Conservation (phyloP, 2,888 invertebrate genomes). For the Lasioglossum marginatum region DNA sequence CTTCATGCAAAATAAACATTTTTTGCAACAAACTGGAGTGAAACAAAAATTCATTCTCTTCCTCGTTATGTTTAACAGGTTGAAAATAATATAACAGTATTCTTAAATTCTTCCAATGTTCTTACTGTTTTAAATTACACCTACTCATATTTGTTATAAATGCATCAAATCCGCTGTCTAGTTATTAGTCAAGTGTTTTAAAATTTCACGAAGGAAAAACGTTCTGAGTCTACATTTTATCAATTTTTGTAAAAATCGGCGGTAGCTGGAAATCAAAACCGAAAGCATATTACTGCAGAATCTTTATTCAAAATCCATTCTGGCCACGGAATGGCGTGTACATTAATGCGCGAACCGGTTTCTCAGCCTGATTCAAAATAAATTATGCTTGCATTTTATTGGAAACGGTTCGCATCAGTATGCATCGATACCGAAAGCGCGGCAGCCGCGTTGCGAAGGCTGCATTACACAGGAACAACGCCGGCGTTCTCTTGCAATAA, state of each 20-base stretch:
- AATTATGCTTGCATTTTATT: neutral
- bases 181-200: neutral
- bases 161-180: too few species aligned
- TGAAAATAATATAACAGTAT: too few species aligned
- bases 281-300: neutral
- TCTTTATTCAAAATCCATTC: neutral
- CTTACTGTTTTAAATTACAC: too few species aligned
- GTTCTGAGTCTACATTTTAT: neutral
- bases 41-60: too few species aligned
- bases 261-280: neutral
- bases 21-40: too few species aligned
- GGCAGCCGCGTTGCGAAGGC: neutral
- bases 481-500: neutral
- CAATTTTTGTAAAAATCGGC: neutral
- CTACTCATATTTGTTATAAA: too few species aligned
- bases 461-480: neutral
- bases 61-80: too few species aligned
- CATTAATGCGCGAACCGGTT: neutral
- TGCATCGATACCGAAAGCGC: neutral
- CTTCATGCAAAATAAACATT: too few species aligned
- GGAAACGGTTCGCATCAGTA: neutral
- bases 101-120: too few species aligned
- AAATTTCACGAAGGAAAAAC: neutral
- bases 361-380: neutral
- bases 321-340: neutral